Percentiles rank a stretch among this genome's conserved stretches.
phyloP scores from a whole-genome alignment of 2,113 vertebrate species.

The Struthio camelus region DNA sequence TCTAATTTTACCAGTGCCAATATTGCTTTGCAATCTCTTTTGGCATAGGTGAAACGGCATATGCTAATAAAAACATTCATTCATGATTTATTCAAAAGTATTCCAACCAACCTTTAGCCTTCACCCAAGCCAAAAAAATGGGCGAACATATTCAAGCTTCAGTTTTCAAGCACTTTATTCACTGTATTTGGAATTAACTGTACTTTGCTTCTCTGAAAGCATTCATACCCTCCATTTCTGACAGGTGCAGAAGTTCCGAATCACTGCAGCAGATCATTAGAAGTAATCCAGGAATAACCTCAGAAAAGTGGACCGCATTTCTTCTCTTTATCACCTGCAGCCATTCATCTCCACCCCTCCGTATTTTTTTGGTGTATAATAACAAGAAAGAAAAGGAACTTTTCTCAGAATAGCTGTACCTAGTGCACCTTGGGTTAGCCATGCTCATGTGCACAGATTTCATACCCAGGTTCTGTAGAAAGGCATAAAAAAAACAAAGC shows the following conservation, averaged over 20 bases:
- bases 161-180: conserved; percentile 8
- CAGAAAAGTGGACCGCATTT: neutral
- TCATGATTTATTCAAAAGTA: neutral
- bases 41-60: neutral
- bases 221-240: neutral
- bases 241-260: neutral
- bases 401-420: neutral
- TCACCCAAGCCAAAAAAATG: neutral
- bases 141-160: neutral
- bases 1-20: neutral
- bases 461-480: neutral
- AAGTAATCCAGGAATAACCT: neutral
- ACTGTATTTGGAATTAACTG: neutral
- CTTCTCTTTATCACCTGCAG: neutral
- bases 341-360: neutral
- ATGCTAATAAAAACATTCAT: neutral
- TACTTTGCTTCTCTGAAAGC: neutral
- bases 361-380: neutral
- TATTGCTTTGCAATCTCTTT: neutral
- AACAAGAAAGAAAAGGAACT: neutral
- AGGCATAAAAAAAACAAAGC: neutral
- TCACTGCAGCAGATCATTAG: neutral
- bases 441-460: neutral
- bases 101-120: neutral
- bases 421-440: neutral